Base-by-base conservation (phyloP, 2,113 vertebrate genomes). In the Lycaon pictus region DNA sequence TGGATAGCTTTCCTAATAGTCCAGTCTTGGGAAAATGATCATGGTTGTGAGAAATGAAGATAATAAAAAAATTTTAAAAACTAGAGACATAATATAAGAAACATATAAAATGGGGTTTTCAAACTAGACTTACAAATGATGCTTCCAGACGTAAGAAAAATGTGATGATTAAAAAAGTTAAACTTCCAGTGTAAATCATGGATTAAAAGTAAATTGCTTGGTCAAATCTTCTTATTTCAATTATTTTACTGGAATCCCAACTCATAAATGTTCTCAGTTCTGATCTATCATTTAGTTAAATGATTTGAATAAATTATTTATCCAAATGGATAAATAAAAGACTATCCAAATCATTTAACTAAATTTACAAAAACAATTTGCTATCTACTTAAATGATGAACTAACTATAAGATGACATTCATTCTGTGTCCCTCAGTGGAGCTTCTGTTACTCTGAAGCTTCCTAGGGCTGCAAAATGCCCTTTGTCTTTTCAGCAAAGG, bases 141-240 rank as follows among this genome's bases (percentile, higher is more conserved):
- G 20, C 25, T 76, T 92, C 43, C 89, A 22, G 37, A 96, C 55
- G 56, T 72, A 96, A 88, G 60, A 88, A 87, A 88, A 87, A 32
- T 37, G 22, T 80, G 62, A 51, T 79, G 20, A 65, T 7, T 16
- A 72, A 87, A 55, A 51, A 96, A 84, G 8, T 48, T 71, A 72
- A 94, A 83, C 22, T 56, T 92, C n/a, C n/a, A 74, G 19, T 19
- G 11, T 9, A 92, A 93, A 80, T 67, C 13, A 81, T 48, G 32
- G n/a, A 43, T 79, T 63, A 79, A 79, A 95, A 76, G 29, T 72
- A 51, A 93, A 67, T 63, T 83, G 12, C 65, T 56, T 82, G 62
- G 23, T 71, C 48, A 63, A 85, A 83, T 63, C 58, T 76, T 87
- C 63, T 85, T 65, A 96, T 83, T 76, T 5, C 25, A 91, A 4